Base-by-base conservation (phyloP, 2,888 invertebrate species). In the Buathra laborator region DNA sequence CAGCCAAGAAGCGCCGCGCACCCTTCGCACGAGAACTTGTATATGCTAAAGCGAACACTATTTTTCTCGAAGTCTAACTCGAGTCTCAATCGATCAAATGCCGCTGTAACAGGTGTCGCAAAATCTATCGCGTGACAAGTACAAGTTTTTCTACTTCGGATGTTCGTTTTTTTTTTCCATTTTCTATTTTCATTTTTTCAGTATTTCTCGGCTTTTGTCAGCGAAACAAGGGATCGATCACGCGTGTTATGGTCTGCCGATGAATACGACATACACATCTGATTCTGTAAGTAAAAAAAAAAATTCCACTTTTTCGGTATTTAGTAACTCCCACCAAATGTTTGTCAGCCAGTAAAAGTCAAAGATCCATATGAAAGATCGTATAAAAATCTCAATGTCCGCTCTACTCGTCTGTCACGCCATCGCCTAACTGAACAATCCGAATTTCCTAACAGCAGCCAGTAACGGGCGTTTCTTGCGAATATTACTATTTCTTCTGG, bases 131-230 rank as follows among this genome's bases (percentile, higher is more conserved):
- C 80, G 75, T 89, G 91, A 92, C 90, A 89, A 83, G 88, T 91
- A 93, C 93, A 93, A 91, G 93, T 91, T 91, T 93, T 93, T 93
- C 91, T 93, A 93, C 93, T 93, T 91, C 90, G 85, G 68, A 88
- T 88, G 87, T 90, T 82, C 66, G 53, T 79, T 71, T 76, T 77
- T 75, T 75, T 64, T 62, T 67, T 44, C n/a, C n/a, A 46, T 24
- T 24, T 72, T 72, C 56, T 78, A 78, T 84, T 67, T 81, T 56
- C 59, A 5, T 71, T 48, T 68, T 43, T 29, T 29, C 46, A 70
- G 6, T 16, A 44, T 48, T 72, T 44, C 43, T 64, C 24, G 51
- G 53, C 46, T 72, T 77, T 77, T 77, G 46, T 68, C 43, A 7
- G 53, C 43, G 46, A 51, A 80, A 81, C 76, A 51, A 76, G 66